These are phyloP conservation scores for Nesidiocoris tenuis DNA, from an alignment of 2,888 invertebrate genomes.

Conservation along the genomic window DNA sequence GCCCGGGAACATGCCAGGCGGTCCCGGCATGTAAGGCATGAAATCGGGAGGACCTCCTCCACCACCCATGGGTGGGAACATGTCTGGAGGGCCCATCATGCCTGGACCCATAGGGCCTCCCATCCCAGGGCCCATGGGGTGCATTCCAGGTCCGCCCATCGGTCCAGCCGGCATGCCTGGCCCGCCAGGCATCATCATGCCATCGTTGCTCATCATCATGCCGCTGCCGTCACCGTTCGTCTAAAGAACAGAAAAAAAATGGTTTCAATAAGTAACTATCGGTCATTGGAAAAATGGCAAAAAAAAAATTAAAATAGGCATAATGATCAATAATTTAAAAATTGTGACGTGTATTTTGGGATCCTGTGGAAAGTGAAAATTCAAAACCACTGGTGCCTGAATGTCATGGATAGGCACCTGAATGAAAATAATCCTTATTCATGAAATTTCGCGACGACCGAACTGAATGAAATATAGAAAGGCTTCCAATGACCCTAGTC, in stretches of 20 bases:
- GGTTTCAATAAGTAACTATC: too few relatives aligned
- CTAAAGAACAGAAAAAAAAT: constrained; percentile 4
- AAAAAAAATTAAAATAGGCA: background rate
- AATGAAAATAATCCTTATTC: too few relatives aligned
- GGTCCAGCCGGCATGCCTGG: background rate
- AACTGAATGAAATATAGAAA: too few relatives aligned
- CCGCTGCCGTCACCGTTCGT: constrained; percentile 23
- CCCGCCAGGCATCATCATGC: constrained; percentile 36
- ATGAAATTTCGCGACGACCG: too few relatives aligned
- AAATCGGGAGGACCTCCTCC: constrained; percentile 43
- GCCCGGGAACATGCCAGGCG: constrained; percentile 43
- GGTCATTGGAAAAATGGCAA: background rate
- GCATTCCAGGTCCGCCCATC: constrained; percentile 20
- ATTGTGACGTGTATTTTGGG: too few relatives aligned
- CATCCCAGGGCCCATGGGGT: constrained; percentile 18
- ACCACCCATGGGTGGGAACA: constrained; percentile 21
- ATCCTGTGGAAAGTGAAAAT: too few relatives aligned
- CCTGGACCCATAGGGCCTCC: constrained; percentile 21
- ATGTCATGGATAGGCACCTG: too few relatives aligned
- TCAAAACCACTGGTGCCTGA: too few relatives aligned
- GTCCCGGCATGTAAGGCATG: constrained; percentile 51
- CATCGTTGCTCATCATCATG: constrained; percentile 37
- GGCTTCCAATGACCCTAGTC: too few relatives aligned
- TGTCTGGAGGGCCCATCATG: constrained; percentile 36
- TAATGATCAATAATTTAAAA: too few relatives aligned